Evolutionary conservation across 2,113 vertebrate genomes (phyloP).

Genomic region (Pycnonotus jocosus): DNA sequence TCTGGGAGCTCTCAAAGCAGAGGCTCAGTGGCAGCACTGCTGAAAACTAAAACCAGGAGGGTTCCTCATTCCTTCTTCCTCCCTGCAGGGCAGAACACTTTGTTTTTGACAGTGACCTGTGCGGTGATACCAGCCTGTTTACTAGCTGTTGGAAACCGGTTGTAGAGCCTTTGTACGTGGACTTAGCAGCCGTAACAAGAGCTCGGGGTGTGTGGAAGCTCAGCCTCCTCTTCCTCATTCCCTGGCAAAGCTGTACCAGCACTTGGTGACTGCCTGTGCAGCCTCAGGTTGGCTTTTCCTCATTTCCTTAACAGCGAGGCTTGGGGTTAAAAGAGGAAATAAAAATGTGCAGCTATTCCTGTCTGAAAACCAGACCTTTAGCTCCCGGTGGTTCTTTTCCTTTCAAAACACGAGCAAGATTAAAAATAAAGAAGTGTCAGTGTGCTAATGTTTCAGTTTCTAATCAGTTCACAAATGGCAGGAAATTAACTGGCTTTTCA

Average conservation of each 20-base stretch:
- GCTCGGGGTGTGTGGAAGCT: not conserved
- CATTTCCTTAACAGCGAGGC: slow-evolving; percentile 11
- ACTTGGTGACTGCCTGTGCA: not conserved
- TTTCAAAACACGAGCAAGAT: slow-evolving; percentile 4
- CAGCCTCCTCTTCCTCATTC: not conserved
- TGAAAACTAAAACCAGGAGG: not conserved
- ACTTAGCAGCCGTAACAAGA: not conserved
- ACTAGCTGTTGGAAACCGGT: not conserved
- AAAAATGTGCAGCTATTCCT: not conserved
- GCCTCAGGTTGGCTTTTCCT: not conserved
- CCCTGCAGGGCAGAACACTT: not conserved
- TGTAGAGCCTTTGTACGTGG: not conserved
- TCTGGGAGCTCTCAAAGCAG: not conserved
- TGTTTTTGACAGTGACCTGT: not conserved
- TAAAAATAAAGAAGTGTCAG: slow-evolving; percentile 39
- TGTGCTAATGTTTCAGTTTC: slow-evolving; percentile 52
- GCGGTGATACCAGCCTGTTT: not conserved
- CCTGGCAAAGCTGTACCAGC: not conserved
- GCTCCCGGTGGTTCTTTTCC: not conserved
- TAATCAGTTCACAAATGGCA: slow-evolving; percentile 65
- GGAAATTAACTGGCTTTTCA: slow-evolving; percentile 66
- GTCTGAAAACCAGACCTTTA: slow-evolving; percentile 7
- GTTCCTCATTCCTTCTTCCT: slow-evolving; percentile 16
- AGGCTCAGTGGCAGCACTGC: not conserved
- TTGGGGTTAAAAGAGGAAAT: slow-evolving; percentile 59